Percentiles rank a stretch among this genome's conserved stretches.
Conservation (phyloP, 2,797 vertebrate genomes). For the Champsocephalus esox region DNA sequence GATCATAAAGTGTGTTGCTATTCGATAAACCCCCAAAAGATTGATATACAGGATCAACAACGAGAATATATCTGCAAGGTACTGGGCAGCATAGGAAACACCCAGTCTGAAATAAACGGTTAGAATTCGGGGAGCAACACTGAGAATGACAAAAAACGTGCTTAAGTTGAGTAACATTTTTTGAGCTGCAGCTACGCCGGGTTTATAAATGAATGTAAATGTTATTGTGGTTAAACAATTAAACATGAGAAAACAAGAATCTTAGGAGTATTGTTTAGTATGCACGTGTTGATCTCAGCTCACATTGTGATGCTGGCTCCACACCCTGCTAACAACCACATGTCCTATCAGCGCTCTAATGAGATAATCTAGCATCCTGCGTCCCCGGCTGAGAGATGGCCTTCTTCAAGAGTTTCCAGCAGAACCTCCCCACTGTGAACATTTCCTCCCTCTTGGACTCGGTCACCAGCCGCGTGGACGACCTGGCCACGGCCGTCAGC, state of each 20-base stretch:
- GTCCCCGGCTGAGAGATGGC: slow-evolving; percentile 85
- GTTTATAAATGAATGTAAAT: neutral
- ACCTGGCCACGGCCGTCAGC: slow-evolving; percentile 88
- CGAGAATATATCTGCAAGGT: too few relatives aligned
- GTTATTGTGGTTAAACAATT: too few relatives aligned
- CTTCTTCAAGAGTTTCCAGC: slow-evolving; percentile 95
- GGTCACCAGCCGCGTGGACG: slow-evolving; percentile 90
- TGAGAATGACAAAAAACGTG: too few relatives aligned
- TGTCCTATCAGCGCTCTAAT: slow-evolving; percentile 72
- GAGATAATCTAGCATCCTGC: slow-evolving; percentile 63
- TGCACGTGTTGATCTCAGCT: slow-evolving; percentile 16
- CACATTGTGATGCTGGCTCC: slow-evolving; percentile 28
- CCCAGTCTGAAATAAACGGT: too few relatives aligned
- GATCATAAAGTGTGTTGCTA: too few relatives aligned
- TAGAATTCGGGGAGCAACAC: too few relatives aligned
- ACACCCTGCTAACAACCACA: slow-evolving; percentile 60
- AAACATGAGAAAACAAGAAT: neutral
- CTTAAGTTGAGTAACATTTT: neutral
- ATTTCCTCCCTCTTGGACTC: slow-evolving; percentile 91
- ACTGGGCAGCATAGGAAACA: too few relatives aligned
- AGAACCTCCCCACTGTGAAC: slow-evolving; percentile 90
- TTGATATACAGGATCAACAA: too few relatives aligned
- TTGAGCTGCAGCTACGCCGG: neutral
- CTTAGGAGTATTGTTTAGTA: neutral
- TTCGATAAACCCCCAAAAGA: too few relatives aligned